Conservation (phyloP, 2,888 invertebrate species). For the Cheilosia variabilis region DNA sequence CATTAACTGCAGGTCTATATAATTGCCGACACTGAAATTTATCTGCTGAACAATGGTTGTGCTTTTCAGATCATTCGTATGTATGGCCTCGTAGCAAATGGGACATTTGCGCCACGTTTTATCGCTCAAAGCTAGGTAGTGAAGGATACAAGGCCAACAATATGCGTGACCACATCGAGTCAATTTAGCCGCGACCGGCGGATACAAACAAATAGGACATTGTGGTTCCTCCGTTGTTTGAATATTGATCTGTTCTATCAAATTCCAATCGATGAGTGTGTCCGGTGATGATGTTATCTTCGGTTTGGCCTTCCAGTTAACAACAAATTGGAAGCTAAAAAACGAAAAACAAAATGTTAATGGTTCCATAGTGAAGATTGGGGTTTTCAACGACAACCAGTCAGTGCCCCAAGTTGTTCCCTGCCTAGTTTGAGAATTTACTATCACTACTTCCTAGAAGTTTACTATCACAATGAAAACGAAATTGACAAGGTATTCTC, state of each 20-base stretch:
- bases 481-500: too few species aligned
- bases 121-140: slow-evolving; percentile 94
- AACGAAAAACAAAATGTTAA: too few species aligned
- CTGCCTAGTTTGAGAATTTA: too few species aligned
- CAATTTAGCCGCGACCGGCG: slow-evolving; percentile 94
- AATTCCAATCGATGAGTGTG: slow-evolving; percentile 94
- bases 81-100: slow-evolving; percentile 94
- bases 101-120: slow-evolving; percentile 94
- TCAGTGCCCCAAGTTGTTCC: too few species aligned
- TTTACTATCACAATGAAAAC: too few species aligned
- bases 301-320: slow-evolving; percentile 90
- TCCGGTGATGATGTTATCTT: slow-evolving; percentile 92
- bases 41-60: slow-evolving; percentile 83
- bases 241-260: slow-evolving; percentile 94
- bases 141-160: slow-evolving; percentile 97
- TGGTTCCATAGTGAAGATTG: too few species aligned
- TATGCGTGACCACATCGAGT: slow-evolving; percentile 97
- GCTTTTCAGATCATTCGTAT: slow-evolving; percentile 93
- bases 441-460: too few species aligned
- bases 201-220: slow-evolving; percentile 96
- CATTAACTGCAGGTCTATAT: slow-evolving; percentile 92
- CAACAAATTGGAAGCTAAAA: slow-evolving; percentile 96
- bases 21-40: slow-evolving; percentile 85
- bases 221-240: slow-evolving; percentile 88
- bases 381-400: background rate